phyloP scores from a whole-genome alignment of 2,797 vertebrate species.

The Myiothlypis chrysogaster region DNA sequence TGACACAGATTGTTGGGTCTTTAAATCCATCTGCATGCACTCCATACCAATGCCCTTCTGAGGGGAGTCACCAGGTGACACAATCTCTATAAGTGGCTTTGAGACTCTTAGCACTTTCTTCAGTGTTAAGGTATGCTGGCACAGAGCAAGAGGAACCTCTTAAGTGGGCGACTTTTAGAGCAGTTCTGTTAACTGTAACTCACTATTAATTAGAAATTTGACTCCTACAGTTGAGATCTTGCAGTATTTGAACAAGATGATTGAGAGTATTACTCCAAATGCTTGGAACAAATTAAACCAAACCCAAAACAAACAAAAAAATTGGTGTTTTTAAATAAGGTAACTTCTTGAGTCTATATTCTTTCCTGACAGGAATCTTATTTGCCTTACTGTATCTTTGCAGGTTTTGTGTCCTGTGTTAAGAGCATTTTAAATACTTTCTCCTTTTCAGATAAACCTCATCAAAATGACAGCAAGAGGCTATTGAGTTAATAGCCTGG shows the following conservation, averaged over 20 bases:
- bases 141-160: not conserved
- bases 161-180: not conserved
- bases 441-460: not conserved
- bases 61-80: not conserved
- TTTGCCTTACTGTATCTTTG: not conserved
- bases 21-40: not conserved
- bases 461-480: not conserved
- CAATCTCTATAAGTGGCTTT: not conserved
- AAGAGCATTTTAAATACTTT: not conserved
- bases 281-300: not conserved
- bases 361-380: not conserved
- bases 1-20: not conserved
- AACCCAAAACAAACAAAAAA: not conserved
- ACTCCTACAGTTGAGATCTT: not conserved
- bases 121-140: not conserved
- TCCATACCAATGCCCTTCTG: not conserved
- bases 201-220: not conserved
- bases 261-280: not conserved
- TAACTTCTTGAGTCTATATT: not conserved
- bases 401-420: not conserved
- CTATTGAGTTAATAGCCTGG: not conserved
- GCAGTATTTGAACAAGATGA: not conserved
- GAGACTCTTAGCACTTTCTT: not conserved
- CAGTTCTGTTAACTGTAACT: not conserved
- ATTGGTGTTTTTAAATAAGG: accelerated